These are phyloP conservation scores for Aurelia aurita complex sp. Pacific DNA, from an alignment of 30 jellyfish, hydroid and myxozoan genomes.

Conservation along the genomic window DNA sequence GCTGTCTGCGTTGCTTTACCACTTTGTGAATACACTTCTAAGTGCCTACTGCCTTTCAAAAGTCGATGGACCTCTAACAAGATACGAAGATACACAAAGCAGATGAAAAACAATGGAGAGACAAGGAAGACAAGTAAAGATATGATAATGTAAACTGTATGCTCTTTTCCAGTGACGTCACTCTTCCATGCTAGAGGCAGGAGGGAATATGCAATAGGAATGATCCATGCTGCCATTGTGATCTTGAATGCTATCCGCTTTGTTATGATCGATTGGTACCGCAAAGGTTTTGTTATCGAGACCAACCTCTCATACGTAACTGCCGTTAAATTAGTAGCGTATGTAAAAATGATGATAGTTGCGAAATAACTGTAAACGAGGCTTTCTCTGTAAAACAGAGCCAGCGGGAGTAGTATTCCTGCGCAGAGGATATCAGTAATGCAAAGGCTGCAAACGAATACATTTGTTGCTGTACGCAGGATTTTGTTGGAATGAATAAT, in stretches of 20 bases:
- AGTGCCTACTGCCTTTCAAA: constrained; percentile 23
- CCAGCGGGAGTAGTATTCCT: constrained; percentile 71
- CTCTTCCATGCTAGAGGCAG: constrained; percentile 74
- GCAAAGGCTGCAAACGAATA: constrained; percentile 80
- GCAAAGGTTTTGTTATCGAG: constrained; percentile 80
- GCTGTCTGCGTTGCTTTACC: background rate
- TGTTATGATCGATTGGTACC: constrained; percentile 62
- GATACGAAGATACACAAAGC: constrained; percentile 69
- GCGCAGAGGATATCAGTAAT: constrained; percentile 67
- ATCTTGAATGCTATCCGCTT: constrained; percentile 65
- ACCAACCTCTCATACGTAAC: constrained; percentile 84
- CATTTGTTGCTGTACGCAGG: constrained; percentile 78
- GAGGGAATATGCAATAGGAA: constrained; percentile 66
- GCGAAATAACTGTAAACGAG: constrained; percentile 48
- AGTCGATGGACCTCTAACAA: constrained; percentile 53
- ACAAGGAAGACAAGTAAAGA: constrained; percentile 68
- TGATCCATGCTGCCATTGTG: constrained; percentile 56
- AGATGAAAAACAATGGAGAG: constrained; percentile 76
- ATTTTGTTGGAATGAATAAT: constrained; percentile 44
- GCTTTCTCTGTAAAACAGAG: constrained; percentile 47
- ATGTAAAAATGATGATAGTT: constrained; percentile 55
- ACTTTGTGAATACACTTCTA: constrained; percentile 11
- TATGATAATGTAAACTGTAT: constrained; percentile 31
- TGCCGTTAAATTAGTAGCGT: constrained; percentile 70
- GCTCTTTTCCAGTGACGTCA: too few species aligned